phyloP scores from a whole-genome alignment of 2,113 vertebrate species.

The Chamaetylas fuelleborni region DNA sequence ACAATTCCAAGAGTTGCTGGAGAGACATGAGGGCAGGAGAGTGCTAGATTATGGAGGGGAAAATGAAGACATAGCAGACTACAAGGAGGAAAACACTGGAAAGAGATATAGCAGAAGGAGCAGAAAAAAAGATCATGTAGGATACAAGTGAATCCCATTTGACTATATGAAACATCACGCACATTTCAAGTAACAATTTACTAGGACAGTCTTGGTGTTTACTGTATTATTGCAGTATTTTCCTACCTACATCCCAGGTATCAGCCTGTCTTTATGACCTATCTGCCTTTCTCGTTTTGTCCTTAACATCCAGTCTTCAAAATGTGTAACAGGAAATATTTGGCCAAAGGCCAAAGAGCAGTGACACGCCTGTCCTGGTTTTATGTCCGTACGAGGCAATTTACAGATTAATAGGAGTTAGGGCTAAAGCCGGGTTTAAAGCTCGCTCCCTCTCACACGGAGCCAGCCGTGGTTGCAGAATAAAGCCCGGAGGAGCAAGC shows the following conservation, averaged over 20 bases:
- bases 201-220: background rate
- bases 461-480: background rate
- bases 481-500: background rate
- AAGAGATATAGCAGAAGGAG: background rate
- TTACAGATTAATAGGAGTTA: background rate
- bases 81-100: background rate
- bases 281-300: background rate
- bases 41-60: too few species aligned
- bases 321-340: rapidly evolving
- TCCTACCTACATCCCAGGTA: background rate
- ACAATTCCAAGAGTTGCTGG: background rate
- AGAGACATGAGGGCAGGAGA: background rate
- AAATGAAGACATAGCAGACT: background rate
- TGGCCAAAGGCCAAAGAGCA: background rate
- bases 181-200: background rate
- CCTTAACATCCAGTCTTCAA: background rate
- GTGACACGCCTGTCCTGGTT: background rate
- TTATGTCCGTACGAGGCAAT: background rate
- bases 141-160: rapidly evolving
- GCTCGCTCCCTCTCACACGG: background rate
- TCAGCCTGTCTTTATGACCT: background rate
- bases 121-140: background rate
- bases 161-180: background rate
- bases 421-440: background rate
- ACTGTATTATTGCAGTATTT: background rate